Evolutionary conservation across 1,140 invertebrate species (phyloP).

Genomic region (Solenopsis invicta): DNA sequence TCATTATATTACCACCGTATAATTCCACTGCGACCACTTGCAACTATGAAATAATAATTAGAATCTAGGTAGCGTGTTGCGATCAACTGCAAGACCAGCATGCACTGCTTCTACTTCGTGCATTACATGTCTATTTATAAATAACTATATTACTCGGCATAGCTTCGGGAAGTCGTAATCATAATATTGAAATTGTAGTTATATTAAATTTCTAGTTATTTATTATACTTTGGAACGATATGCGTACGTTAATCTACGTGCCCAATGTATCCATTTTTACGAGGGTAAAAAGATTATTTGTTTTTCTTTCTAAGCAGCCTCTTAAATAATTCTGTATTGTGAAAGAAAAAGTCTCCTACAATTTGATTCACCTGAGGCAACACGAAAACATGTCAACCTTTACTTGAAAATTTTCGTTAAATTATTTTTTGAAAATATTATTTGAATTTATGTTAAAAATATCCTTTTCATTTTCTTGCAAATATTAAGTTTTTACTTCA

Average conservation of each 20-base stretch:
- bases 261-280: no score
- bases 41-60: conserved; percentile 53
- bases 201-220: neutral
- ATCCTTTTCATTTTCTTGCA: no score
- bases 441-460: no score
- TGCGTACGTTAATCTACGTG: neutral
- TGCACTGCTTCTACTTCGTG: neutral
- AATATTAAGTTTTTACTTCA: no score
- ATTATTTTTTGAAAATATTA: no score
- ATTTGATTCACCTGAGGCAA: no score
- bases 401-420: no score
- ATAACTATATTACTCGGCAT: neutral
- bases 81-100: neutral
- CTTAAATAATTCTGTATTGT: no score
- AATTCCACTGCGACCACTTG: conserved; percentile 21
- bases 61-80: conserved; percentile 27
- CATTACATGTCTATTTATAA: conserved; percentile 11
- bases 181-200: neutral
- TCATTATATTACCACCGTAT: conserved; percentile 27
- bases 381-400: no score
- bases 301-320: no score
- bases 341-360: no score
- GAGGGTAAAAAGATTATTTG: no score
- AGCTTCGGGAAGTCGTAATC: neutral
- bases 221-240: neutral